These are phyloP conservation scores for Drosophila ercepeae DNA, from an alignment of 1,140 invertebrate genomes.

Conservation along the genomic window DNA sequence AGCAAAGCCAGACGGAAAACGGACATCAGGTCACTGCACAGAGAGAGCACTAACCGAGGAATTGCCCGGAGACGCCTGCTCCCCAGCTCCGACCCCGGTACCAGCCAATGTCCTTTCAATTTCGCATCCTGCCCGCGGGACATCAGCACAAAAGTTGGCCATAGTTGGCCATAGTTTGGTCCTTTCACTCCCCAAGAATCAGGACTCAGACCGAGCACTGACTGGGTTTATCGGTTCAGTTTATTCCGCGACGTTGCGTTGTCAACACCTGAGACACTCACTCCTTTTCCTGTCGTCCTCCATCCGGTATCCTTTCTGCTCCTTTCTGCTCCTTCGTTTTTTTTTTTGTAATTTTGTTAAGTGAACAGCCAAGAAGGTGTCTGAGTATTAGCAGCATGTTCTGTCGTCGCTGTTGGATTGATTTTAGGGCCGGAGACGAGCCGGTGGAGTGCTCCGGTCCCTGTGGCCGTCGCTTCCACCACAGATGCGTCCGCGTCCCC, in stretches of 20 bases:
- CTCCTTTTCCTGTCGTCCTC: constrained; percentile 4
- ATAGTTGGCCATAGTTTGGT: constrained; percentile 22
- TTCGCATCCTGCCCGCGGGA: constrained; percentile 49
- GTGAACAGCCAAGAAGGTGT: constrained; percentile 15
- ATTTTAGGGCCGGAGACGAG: constrained; percentile 56
- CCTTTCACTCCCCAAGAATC: background rate
- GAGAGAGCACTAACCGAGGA: background rate
- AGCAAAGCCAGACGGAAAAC: background rate
- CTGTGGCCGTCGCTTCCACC: constrained; percentile 57
- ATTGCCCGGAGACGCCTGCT: background rate
- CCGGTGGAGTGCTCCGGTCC: constrained; percentile 62
- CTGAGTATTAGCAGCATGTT: constrained; percentile 79
- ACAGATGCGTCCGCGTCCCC: constrained; percentile 61
- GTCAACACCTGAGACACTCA: constrained; percentile 65
- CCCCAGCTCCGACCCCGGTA: background rate
- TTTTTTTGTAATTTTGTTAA: constrained; percentile 67
- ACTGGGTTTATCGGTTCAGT: constrained; percentile 1
- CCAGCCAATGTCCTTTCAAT: constrained; percentile 56
- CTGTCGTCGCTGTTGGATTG: constrained; percentile 82
- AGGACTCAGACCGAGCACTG: background rate
- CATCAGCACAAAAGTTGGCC: constrained; percentile 22
- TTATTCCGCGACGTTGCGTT: constrained; percentile 23
- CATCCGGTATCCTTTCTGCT: too few relatives aligned
- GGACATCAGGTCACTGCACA: background rate
- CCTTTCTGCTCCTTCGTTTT: too few relatives aligned